Conservation (phyloP, 1,140 invertebrate species). For the Leucophenga varia region DNA sequence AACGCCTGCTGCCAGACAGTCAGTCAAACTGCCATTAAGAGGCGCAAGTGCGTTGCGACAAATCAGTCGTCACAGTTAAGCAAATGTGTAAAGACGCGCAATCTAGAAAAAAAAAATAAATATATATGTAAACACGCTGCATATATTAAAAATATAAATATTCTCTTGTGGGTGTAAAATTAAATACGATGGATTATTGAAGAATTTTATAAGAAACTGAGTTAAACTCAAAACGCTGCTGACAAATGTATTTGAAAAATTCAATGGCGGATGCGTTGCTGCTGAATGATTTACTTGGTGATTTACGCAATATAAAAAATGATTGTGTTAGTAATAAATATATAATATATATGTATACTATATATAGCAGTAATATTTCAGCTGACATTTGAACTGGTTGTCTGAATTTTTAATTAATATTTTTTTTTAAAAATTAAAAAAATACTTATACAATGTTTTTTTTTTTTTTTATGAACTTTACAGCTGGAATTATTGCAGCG, state of each 20-base stretch:
- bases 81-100: slow-evolving; percentile 36
- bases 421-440: not conserved
- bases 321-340: slow-evolving; percentile 47
- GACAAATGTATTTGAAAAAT: slow-evolving; percentile 53
- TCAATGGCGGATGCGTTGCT: slow-evolving; percentile 50
- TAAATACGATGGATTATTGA: no score
- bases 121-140: no score
- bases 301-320: slow-evolving; percentile 45
- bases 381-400: not conserved
- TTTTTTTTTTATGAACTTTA: slow-evolving; percentile 31
- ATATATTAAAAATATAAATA: no score
- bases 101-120: no score
- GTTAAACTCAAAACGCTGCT: not conserved
- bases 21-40: no score
- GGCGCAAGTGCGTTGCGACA: no score
- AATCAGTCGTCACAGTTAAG: slow-evolving; percentile 33
- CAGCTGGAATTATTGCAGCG: slow-evolving; percentile 89
- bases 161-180: no score
- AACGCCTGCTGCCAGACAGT: no score
- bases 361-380: no score
- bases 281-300: slow-evolving; percentile 48
- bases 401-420: not conserved
- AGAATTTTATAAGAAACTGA: no score
- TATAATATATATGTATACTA: no score
- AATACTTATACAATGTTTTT: not conserved